A percentile compares a stretch with the other conserved stretches of the same genome.
Conservation (phyloP, 2,888 invertebrate genomes). For the Idaea dimidiata region DNA sequence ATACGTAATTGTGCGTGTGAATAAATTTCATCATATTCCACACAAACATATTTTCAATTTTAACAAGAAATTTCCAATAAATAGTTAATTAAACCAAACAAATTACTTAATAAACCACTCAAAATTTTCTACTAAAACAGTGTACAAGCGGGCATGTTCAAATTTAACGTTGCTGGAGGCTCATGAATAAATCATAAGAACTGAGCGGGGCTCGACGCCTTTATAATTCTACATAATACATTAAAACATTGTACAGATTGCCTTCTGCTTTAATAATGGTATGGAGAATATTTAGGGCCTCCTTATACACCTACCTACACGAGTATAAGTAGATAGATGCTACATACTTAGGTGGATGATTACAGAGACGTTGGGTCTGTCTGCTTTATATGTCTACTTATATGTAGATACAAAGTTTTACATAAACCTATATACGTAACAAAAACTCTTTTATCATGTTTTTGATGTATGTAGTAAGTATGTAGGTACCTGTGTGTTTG, state of each 20-base stretch:
- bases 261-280: slow-evolving; percentile 70
- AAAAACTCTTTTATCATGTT: background rate
- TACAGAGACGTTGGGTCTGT: background rate
- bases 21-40: background rate
- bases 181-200: slow-evolving; percentile 81
- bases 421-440: background rate
- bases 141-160: slow-evolving; percentile 68
- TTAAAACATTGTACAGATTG: slow-evolving; percentile 79
- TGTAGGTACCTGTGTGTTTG: too few species aligned
- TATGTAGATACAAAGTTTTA: background rate
- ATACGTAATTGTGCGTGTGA: background rate
- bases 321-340: background rate
- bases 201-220: slow-evolving; percentile 71
- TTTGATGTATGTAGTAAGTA: background rate
- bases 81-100: slow-evolving; percentile 43
- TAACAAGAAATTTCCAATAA: slow-evolving; percentile 30
- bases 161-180: slow-evolving; percentile 69
- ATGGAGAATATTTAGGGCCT: slow-evolving; percentile 31
- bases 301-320: slow-evolving; percentile 3
- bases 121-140: slow-evolving; percentile 49
- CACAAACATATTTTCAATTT: background rate
- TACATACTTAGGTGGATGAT: too few species aligned
- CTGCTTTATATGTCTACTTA: background rate
- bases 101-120: slow-evolving; percentile 68
- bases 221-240: slow-evolving; percentile 81